Base-by-base conservation (phyloP, 1,140 invertebrate genomes). In the Eriosoma lanigerum region DNA sequence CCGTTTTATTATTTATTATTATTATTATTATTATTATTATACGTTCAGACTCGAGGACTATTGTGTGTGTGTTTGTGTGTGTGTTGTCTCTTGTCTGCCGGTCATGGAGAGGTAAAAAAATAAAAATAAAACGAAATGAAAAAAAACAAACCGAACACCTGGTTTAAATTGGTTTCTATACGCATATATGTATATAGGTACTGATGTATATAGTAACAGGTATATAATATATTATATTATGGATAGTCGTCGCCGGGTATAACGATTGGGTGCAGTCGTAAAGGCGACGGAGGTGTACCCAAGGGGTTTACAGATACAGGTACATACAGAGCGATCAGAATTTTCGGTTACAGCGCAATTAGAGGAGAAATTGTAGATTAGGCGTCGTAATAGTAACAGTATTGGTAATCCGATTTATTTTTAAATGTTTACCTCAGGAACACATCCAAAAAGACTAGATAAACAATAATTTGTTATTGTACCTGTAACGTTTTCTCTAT, bases 131-230 rank as follows among this genome's bases (percentile, higher is more conserved):
- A 72, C 32, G 32, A 38, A 21, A n/a, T n/a, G n/a, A n/a, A n/a
- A n/a, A n/a, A 1, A 56, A 12, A 58, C 9, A 15, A 60, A 60
- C 52, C 21, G 75, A 78, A 78, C 75, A 78, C 75, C 75, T 78
- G 75, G 75, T 78, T 78, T 78, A 78, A 78, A 78, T 78, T 78
- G 75, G 56, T 78, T 78, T 78, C 75, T 26, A 66, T 10, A n/a
- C 54, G 54, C 21, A 38, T 60, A 26, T 26, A 70, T 6, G 3
- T 26, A 50, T 8, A 15, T 44, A 66, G n/a, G 21, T 13, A 26
- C 21, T 4, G 56, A 58, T 29, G 24, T 29, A 10, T 26, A 13
- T 58, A n/a, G n/a, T n/a, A n/a, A n/a, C n/a, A n/a, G 32, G 32
- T 38, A 4, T 29, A 26, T 15, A 8, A 17, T 60, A 19, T 58